These are phyloP conservation scores for Tiliqua scincoides DNA, from an alignment of 2,113 vertebrate genomes.

Conservation along the genomic window DNA sequence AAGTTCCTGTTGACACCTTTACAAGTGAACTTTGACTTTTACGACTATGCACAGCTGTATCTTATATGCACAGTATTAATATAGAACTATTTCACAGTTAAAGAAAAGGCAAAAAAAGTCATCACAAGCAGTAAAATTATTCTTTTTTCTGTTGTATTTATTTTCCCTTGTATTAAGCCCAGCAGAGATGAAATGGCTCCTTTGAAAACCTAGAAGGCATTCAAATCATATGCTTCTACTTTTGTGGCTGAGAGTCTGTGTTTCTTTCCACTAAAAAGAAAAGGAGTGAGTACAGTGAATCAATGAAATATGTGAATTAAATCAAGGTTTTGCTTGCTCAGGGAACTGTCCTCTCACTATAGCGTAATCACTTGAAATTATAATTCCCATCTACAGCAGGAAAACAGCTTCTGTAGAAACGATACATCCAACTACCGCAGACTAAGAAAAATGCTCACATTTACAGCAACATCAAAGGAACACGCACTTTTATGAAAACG, in stretches of 20 bases:
- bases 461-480: neutral
- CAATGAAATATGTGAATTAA: neutral
- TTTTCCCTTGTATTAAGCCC: neutral
- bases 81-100: neutral
- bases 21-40: neutral
- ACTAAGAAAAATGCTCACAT: neutral
- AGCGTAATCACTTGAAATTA: slow-evolving; percentile 12
- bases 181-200: neutral
- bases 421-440: neutral
- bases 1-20: neutral
- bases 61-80: neutral
- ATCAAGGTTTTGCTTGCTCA: slow-evolving; percentile 1
- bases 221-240: neutral
- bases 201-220: neutral
- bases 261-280: neutral
- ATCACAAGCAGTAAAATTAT: neutral
- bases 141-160: neutral
- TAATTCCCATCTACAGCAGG: neutral
- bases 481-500: slow-evolving; percentile 2
- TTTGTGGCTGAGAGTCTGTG: neutral
- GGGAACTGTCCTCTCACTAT: slow-evolving; percentile 2
- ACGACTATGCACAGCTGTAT: neutral
- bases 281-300: neutral
- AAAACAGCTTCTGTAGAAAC: neutral
- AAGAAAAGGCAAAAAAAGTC: neutral